Evolutionary conservation across 1,140 invertebrate species (phyloP).

Genomic region (Capitella teleta): DNA sequence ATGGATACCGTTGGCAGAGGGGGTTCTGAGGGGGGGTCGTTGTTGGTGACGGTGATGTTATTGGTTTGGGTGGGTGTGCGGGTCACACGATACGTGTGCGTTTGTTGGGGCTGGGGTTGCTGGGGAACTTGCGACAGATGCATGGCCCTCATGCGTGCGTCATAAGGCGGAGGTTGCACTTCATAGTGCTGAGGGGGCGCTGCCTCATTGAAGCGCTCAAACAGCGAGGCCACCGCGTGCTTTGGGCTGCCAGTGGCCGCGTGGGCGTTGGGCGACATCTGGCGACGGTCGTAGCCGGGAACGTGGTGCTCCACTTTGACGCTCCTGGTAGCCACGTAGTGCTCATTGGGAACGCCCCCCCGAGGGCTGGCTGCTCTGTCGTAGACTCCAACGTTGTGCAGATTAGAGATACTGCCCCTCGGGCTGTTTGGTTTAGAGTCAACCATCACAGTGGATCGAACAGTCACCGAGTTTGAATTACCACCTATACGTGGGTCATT

Average conservation of each 20-base stretch:
- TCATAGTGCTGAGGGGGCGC: slow-evolving; percentile 14
- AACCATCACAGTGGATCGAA: slow-evolving; percentile 44
- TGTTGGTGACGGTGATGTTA: neutral
- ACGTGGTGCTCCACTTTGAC: slow-evolving; percentile 9
- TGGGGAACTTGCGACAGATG: neutral
- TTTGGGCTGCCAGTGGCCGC: too few species aligned
- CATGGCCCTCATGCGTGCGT: slow-evolving; percentile 11
- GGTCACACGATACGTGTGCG: neutral
- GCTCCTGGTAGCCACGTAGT: slow-evolving; percentile 15
- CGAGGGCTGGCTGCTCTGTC: slow-evolving; percentile 29
- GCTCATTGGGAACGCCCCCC: slow-evolving; percentile 17
- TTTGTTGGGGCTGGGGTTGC: neutral
- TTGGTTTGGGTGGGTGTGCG: neutral
- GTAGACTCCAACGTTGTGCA: slow-evolving; percentile 13
- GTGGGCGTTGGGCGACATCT: slow-evolving; percentile 46
- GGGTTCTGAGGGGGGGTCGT: neutral
- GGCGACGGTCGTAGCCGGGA: slow-evolving; percentile 36
- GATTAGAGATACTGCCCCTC: slow-evolving; percentile 39
- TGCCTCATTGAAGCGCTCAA: slow-evolving; percentile 11
- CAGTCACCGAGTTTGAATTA: slow-evolving; percentile 42
- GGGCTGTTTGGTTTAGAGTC: slow-evolving; percentile 48
- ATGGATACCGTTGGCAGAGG: slow-evolving; percentile 28
- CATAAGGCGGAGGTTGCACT: slow-evolving; percentile 11
- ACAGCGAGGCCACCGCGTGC: slow-evolving; percentile 11
- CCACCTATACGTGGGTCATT: slow-evolving; percentile 31